phyloP scores from a whole-genome alignment of 2,888 invertebrate genomes.

The Xestoiulus laeticollis region DNA sequence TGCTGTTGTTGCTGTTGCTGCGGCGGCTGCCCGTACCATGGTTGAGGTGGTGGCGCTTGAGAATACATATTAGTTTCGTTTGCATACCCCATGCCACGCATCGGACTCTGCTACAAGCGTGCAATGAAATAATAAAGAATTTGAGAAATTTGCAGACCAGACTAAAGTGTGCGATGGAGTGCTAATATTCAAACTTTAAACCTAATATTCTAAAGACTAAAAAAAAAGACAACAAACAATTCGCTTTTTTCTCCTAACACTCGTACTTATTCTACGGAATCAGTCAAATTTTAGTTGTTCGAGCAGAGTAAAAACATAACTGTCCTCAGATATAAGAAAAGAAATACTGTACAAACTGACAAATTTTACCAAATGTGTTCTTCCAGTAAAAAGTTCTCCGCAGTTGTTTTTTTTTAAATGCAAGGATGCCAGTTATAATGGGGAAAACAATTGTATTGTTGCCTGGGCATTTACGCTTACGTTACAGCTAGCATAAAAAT shows the following conservation, averaged over 20 bases:
- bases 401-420: background rate
- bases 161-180: background rate
- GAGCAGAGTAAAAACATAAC: constrained; percentile 47
- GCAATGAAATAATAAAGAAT: constrained; percentile 21
- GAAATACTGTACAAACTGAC: background rate
- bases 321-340: constrained; percentile 49
- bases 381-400: background rate
- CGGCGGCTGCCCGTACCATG: constrained; percentile 67
- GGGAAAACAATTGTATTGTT: background rate
- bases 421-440: background rate
- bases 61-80: constrained; percentile 57
- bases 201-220: background rate
- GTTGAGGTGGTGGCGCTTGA: constrained; percentile 57
- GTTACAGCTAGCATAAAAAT: background rate
- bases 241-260: background rate
- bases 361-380: background rate
- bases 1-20: constrained; percentile 64
- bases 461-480: background rate
- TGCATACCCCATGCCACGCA: constrained; percentile 57
- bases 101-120: constrained; percentile 47
- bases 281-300: constrained; percentile 53
- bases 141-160: constrained; percentile 12
- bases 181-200: too few species aligned
- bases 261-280: background rate
- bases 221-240: too few species aligned